A percentile compares a stretch with the other conserved stretches of the same genome.
Evolutionary conservation across 2,113 vertebrate species (phyloP).

Genomic region (Abramis brama): DNA sequence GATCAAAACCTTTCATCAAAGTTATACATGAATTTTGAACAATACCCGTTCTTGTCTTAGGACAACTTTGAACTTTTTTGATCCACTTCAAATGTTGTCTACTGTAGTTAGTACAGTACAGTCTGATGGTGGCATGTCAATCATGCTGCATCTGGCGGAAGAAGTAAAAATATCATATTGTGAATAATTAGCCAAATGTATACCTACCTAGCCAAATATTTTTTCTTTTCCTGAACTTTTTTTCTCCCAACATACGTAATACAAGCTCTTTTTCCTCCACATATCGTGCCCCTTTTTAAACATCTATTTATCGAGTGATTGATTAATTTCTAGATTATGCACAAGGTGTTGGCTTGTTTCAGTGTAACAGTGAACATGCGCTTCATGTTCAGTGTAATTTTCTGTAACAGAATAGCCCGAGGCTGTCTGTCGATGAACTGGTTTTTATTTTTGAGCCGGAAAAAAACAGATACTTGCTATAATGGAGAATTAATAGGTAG

Average conservation of each 20-base stretch:
- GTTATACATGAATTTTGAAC: too few species aligned
- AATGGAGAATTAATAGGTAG: slow-evolving; percentile 3
- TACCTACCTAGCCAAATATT: not conserved
- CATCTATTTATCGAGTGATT: slow-evolving; percentile 7
- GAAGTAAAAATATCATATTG: not conserved
- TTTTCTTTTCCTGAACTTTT: not conserved
- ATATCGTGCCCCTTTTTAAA: not conserved
- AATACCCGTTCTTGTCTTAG: too few species aligned
- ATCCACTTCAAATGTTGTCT: too few species aligned
- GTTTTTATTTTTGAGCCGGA: not conserved
- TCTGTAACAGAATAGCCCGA: not conserved
- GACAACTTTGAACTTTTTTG: too few species aligned
- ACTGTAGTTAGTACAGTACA: not conserved
- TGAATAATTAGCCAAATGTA: not conserved
- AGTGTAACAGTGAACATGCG: too few species aligned
- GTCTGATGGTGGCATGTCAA: not conserved
- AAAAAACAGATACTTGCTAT: not conserved
- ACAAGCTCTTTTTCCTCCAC: not conserved
- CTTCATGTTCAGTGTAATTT: not conserved
- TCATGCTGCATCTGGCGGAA: not conserved
- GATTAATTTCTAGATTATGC: not conserved
- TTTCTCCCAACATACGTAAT: not conserved
- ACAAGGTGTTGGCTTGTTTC: not conserved
- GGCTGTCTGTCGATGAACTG: not conserved
- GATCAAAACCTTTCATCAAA: too few species aligned